Conservation (phyloP, 2,113 vertebrate genomes). For the Suncus etruscus region DNA sequence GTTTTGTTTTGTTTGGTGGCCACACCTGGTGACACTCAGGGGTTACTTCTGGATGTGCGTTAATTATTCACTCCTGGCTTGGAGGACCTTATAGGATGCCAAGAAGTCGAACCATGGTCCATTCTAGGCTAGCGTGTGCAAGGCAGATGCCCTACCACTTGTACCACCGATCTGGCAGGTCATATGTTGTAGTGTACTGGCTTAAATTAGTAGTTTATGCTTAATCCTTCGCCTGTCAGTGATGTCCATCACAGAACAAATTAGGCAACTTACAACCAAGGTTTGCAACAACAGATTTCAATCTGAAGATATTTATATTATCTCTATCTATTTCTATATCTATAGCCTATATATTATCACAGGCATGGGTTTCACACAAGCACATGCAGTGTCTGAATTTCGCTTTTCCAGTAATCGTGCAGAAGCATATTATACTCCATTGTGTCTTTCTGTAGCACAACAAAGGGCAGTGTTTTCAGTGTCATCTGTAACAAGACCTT, state of each 20-base stretch:
- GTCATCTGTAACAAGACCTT: neutral
- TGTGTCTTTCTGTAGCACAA: neutral
- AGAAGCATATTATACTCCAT: neutral
- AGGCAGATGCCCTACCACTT: no score
- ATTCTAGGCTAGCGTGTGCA: no score
- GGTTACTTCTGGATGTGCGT: no score
- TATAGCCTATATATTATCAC: neutral
- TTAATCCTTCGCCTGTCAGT: neutral
- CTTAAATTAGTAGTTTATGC: neutral
- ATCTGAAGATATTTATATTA: neutral
- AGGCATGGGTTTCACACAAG: no score
- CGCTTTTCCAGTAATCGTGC: slow-evolving; percentile 27
- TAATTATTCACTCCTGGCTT: no score
- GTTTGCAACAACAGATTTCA: neutral
- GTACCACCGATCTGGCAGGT: no score
- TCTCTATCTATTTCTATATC: neutral
- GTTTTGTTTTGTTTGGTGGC: no score
- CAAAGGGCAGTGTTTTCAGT: neutral
- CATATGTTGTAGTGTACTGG: no score
- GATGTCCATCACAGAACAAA: neutral
- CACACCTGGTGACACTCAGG: no score
- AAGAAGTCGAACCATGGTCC: no score
- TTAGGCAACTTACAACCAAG: neutral
- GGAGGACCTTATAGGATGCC: no score
- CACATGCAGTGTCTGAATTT: neutral